phyloP scores from a whole-genome alignment of 2,113 vertebrate species.

The Bombycilla garrulus region DNA sequence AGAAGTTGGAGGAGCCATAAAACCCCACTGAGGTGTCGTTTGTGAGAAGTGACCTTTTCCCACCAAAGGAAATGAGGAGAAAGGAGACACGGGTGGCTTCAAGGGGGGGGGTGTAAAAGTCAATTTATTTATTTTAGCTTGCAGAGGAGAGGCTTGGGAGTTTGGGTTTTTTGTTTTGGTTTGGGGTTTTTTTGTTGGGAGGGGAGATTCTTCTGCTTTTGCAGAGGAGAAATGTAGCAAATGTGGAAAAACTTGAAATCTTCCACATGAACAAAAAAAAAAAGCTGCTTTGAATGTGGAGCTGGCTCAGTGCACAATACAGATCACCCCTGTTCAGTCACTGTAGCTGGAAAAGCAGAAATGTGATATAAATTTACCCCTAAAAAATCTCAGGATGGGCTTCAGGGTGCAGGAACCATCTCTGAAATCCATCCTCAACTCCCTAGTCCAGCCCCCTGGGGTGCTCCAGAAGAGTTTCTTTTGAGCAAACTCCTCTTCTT shows the following conservation, averaged over 20 bases:
- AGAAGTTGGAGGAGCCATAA: slow-evolving; percentile 48
- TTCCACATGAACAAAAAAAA: fast-evolving
- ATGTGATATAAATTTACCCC: not conserved
- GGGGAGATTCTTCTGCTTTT: not conserved
- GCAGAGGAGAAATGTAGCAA: not conserved
- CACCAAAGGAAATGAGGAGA: not conserved
- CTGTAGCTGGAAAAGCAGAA: not conserved
- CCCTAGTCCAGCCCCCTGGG: not conserved
- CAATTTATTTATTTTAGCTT: slow-evolving; percentile 21
- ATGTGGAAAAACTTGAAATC: not conserved
- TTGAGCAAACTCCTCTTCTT: not conserved
- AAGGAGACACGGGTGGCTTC: not conserved
- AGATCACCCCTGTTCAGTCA: not conserved
- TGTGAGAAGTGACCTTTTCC: slow-evolving; percentile 60
- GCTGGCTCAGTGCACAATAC: not conserved
- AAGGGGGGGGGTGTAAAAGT: not conserved
- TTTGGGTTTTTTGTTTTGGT: not conserved
- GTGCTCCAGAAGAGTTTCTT: not conserved
- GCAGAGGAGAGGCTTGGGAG: not conserved
- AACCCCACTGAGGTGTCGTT: slow-evolving; percentile 38
- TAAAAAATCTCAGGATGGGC: not conserved
- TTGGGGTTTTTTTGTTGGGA: not conserved
- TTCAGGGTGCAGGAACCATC: fast-evolving
- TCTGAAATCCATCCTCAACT: not conserved
- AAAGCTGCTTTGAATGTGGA: fast-evolving